Percentiles rank a stretch among this genome's conserved stretches.
phyloP scores from a whole-genome alignment of 2,888 invertebrate genomes.

The Limnephilus auricula region DNA sequence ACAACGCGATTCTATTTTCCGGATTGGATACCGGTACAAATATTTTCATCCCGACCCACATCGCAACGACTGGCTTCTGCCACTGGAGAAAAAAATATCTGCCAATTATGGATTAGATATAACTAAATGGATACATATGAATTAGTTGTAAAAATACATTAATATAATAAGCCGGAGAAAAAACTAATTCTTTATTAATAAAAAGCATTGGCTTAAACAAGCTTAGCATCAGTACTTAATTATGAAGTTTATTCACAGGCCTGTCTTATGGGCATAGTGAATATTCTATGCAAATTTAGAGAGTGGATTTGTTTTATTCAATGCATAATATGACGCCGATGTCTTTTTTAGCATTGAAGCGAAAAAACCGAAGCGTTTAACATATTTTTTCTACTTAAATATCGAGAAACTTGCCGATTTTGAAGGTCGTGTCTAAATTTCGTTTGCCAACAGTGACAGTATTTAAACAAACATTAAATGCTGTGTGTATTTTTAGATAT shows the following conservation, averaged over 20 bases:
- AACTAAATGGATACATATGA: neutral
- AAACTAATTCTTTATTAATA: neutral
- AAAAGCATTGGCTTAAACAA: neutral
- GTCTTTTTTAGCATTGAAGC: neutral
- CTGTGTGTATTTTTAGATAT: no score
- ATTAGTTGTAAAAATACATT: neutral
- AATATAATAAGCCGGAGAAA: neutral
- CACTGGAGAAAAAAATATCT: neutral
- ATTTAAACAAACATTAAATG: neutral
- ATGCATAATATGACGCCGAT: neutral
- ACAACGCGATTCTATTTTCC: no score
- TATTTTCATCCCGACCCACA: neutral
- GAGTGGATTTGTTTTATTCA: no score
- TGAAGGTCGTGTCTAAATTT: neutral
- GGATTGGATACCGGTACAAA: no score
- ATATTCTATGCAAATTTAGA: neutral
- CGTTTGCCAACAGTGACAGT: neutral
- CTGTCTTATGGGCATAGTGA: neutral
- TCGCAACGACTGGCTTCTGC: neutral
- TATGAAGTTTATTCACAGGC: neutral
- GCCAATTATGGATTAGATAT: neutral
- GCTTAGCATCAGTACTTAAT: neutral
- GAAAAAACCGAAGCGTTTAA: neutral
- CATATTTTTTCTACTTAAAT: neutral
- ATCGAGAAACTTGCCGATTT: neutral